Percentiles rank a stretch among this genome's conserved stretches.
These are phyloP conservation scores for Ciconia boyciana DNA, from an alignment of 2,113 vertebrate species.

Conservation along the genomic window DNA sequence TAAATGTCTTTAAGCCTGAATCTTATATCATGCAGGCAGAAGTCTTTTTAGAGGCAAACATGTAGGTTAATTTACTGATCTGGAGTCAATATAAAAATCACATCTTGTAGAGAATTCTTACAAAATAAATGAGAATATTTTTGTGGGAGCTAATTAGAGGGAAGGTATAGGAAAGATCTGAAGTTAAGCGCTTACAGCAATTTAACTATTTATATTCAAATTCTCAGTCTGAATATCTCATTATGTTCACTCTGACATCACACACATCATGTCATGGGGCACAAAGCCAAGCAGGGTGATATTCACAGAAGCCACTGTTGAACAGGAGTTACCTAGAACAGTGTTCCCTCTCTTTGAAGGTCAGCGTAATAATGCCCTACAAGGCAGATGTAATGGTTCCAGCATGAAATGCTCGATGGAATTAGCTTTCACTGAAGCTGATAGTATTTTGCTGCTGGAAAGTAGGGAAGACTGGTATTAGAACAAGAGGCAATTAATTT, in stretches of 20 bases:
- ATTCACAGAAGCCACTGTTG: neutral
- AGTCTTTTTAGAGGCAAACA: neutral
- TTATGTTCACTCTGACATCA: neutral
- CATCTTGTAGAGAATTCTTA: neutral
- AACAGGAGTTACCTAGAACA: neutral
- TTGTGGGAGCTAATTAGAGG: neutral
- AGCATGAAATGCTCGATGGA: neutral
- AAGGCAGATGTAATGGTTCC: neutral
- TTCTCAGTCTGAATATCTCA: neutral
- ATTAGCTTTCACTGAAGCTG: neutral
- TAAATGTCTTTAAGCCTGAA: neutral
- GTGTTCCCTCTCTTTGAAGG: neutral
- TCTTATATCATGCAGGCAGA: neutral
- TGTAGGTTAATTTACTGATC: neutral
- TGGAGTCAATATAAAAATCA: neutral
- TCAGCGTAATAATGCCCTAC: neutral
- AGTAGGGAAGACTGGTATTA: neutral
- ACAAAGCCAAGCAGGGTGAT: neutral
- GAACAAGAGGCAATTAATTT: neutral
- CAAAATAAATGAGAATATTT: neutral
- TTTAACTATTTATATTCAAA: neutral
- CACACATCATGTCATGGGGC: too few relatives aligned
- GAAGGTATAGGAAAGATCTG: neutral
- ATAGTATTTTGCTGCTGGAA: neutral
- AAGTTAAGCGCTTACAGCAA: neutral